These are phyloP conservation scores for Erynnis tages DNA, from an alignment of 2,888 invertebrate genomes.

Conservation along the genomic window DNA sequence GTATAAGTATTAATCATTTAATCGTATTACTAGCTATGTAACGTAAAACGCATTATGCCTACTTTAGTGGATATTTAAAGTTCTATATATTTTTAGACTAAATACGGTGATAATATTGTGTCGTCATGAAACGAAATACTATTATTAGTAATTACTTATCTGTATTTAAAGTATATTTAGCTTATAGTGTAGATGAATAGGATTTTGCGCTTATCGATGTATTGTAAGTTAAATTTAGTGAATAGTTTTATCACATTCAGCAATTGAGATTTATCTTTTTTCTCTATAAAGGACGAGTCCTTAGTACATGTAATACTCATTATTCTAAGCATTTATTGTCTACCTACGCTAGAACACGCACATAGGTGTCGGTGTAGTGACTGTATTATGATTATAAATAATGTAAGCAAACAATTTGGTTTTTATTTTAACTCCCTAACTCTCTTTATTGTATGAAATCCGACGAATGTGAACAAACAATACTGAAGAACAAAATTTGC, in stretches of 20 bases:
- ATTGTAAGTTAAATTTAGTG: slow-evolving; percentile 33
- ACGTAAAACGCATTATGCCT: slow-evolving; percentile 11
- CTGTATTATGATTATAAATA: slow-evolving; percentile 44
- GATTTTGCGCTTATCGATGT: slow-evolving; percentile 20
- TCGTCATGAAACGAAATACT: slow-evolving; percentile 50
- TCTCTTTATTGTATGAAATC: background rate
- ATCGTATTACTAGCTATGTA: slow-evolving; percentile 19
- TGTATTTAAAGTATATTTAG: slow-evolving; percentile 26
- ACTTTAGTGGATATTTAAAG: slow-evolving; percentile 35
- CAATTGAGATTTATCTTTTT: slow-evolving; percentile 52
- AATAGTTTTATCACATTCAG: slow-evolving; percentile 64
- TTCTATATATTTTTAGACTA: slow-evolving; percentile 41
- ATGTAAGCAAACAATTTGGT: slow-evolving; percentile 30
- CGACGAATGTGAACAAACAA: too few species aligned
- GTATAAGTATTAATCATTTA: slow-evolving; percentile 4
- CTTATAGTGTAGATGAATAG: slow-evolving; percentile 12
- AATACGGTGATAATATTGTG: slow-evolving; percentile 38
- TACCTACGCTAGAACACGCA: slow-evolving; percentile 62
- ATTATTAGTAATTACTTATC: slow-evolving; percentile 31
- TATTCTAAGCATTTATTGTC: slow-evolving; percentile 49
- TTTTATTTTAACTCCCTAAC: slow-evolving; percentile 25
- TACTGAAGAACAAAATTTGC: too few species aligned
- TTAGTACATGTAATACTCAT: slow-evolving; percentile 77
- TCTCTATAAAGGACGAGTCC: slow-evolving; percentile 42
- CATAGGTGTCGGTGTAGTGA: slow-evolving; percentile 45